Conservation (phyloP, 2,888 invertebrate genomes). For the Agrotis exclamationis region DNA sequence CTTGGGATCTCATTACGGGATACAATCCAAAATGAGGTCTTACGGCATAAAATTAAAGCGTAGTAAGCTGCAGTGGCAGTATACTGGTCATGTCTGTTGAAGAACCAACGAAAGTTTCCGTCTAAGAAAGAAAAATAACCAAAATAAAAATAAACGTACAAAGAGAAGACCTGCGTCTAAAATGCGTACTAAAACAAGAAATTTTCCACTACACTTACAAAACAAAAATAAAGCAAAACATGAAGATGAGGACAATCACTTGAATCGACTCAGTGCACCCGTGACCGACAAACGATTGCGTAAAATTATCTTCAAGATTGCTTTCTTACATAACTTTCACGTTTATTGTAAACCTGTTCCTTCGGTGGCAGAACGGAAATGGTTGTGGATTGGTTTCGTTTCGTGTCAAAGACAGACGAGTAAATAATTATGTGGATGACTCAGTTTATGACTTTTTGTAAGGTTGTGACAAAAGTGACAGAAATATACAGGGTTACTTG, state of each 20-base stretch:
- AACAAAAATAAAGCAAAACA: conserved; percentile 1
- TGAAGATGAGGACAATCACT: conserved; percentile 15
- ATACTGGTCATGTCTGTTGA: too few species aligned
- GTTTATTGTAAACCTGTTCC: conserved; percentile 16
- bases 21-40: too few species aligned
- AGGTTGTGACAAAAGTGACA: too few species aligned
- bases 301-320: conserved; percentile 39
- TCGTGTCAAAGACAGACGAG: neutral
- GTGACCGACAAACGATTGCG: conserved; percentile 55
- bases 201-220: neutral
- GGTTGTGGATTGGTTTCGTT: neutral
- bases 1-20: too few species aligned
- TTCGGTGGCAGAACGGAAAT: conserved; percentile 3
- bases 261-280: conserved; percentile 32
- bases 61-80: too few species aligned
- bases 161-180: neutral
- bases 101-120: too few species aligned
- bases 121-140: too few species aligned
- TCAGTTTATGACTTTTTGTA: too few species aligned
- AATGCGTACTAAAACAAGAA: neutral
- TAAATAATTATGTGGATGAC: too few species aligned
- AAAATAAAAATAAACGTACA: neutral
- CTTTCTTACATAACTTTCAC: conserved; percentile 35
- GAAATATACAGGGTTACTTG: too few species aligned
- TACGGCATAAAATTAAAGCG: too few species aligned